Evolutionary conservation across 2,113 vertebrate species (phyloP).

Genomic region (Neolamprologus variostigma): DNA sequence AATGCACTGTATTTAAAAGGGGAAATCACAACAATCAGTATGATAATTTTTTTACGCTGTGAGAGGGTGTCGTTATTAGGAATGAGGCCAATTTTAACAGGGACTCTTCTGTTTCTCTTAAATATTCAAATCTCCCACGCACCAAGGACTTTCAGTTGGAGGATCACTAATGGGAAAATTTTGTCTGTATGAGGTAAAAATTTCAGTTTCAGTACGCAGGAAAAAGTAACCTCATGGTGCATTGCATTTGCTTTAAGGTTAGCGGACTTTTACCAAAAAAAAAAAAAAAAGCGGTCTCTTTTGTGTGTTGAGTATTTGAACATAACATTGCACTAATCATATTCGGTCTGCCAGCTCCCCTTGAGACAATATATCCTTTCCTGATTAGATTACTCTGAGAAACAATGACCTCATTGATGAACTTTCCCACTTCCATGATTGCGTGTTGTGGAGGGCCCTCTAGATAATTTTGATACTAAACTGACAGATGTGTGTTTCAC

Average conservation of each 20-base stretch:
- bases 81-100: neutral
- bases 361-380: neutral
- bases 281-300: neutral
- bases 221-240: neutral
- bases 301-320: neutral
- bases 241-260: neutral
- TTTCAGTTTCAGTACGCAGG: neutral
- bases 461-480: neutral
- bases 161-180: neutral
- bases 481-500: neutral
- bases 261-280: neutral
- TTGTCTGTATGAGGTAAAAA: neutral
- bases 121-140: neutral
- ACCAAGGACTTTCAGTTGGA: neutral
- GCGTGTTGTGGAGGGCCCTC: neutral
- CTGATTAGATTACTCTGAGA: neutral
- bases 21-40: neutral
- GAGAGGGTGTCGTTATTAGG: neutral
- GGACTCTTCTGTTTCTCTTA: neutral
- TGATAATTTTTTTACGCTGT: neutral
- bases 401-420: slow-evolving; percentile 7
- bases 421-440: neutral
- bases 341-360: neutral
- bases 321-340: neutral
- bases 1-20: neutral